Evolutionary conservation across 2,113 vertebrate genomes (phyloP).

Genomic region (Eidolon helvum): DNA sequence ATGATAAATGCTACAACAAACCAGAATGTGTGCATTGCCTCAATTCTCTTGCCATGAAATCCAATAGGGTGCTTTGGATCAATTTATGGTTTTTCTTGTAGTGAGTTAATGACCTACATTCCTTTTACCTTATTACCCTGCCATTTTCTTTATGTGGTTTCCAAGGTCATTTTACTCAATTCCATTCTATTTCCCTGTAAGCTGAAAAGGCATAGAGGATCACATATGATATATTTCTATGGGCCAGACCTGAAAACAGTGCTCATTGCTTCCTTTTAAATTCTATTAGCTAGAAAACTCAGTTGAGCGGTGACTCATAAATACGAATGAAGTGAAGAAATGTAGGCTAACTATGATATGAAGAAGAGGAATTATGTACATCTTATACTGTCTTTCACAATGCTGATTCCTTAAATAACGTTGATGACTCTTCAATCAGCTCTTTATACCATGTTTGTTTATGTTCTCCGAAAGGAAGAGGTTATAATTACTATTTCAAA

Average conservation of each 20-base stretch:
- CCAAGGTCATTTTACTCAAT: background rate
- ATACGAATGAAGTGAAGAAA: background rate
- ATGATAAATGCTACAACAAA: background rate
- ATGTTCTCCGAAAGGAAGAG: background rate
- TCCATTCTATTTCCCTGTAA: background rate
- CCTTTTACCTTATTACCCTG: background rate
- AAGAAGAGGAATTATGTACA: background rate
- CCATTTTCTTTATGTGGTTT: background rate
- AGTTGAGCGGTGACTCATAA: background rate
- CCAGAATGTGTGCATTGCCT: background rate
- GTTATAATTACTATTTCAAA: background rate
- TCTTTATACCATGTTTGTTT: background rate
- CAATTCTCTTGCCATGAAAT: background rate
- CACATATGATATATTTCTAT: background rate
- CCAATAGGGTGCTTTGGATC: background rate
- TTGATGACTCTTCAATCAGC: background rate
- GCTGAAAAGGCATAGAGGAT: background rate
- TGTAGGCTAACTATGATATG: background rate
- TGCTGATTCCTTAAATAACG: background rate
- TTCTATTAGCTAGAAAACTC: background rate
- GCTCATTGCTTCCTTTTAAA: background rate
- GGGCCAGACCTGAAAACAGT: background rate
- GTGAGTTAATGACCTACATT: background rate
- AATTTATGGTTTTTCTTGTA: background rate
- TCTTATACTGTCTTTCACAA: background rate